Conservation (phyloP, 2,888 invertebrate species). For the Cantharis nigra region DNA sequence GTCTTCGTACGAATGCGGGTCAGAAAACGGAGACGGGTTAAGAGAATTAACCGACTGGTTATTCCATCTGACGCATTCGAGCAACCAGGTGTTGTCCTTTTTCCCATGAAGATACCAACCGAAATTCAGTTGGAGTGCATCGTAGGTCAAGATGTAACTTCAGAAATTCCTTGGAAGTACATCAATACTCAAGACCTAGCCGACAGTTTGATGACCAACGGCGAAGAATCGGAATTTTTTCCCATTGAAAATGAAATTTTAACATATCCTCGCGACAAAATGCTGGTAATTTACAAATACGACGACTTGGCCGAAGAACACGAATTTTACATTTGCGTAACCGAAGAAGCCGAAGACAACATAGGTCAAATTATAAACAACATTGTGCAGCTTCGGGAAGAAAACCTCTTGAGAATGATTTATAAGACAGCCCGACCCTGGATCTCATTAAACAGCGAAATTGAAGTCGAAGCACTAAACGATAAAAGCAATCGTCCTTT, state of each 20-base stretch:
- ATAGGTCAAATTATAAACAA: conserved; percentile 60
- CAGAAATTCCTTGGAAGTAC: conserved; percentile 75
- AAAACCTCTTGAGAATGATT: conserved; percentile 33
- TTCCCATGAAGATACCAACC: conserved; percentile 61
- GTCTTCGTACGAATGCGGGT: background rate
- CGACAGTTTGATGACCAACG: conserved; percentile 65
- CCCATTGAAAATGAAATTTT: conserved; percentile 52
- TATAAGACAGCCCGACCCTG: conserved; percentile 56
- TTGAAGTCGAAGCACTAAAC: conserved; percentile 61
- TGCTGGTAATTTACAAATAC: conserved; percentile 70
- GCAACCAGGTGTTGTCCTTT: conserved; percentile 61
- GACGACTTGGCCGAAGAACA: conserved; percentile 65
- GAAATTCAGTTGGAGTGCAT: conserved; percentile 67
- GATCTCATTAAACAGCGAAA: conserved; percentile 68
- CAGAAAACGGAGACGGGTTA: conserved; percentile 26
- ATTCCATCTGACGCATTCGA: conserved; percentile 50
- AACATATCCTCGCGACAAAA: conserved; percentile 53
- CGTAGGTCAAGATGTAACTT: conserved; percentile 70
- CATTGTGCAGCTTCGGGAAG: conserved; percentile 60
- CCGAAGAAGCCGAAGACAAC: conserved; percentile 59
- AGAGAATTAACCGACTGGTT: conserved; percentile 20
- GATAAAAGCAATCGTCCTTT: conserved; percentile 62
- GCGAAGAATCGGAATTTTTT: conserved; percentile 59
- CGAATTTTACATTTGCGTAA: conserved; percentile 72
- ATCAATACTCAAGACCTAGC: conserved; percentile 65